A percentile compares a stretch with the other conserved stretches of the same genome.
Conservation (phyloP, 2,113 vertebrate genomes). For the Plecotus auritus region DNA sequence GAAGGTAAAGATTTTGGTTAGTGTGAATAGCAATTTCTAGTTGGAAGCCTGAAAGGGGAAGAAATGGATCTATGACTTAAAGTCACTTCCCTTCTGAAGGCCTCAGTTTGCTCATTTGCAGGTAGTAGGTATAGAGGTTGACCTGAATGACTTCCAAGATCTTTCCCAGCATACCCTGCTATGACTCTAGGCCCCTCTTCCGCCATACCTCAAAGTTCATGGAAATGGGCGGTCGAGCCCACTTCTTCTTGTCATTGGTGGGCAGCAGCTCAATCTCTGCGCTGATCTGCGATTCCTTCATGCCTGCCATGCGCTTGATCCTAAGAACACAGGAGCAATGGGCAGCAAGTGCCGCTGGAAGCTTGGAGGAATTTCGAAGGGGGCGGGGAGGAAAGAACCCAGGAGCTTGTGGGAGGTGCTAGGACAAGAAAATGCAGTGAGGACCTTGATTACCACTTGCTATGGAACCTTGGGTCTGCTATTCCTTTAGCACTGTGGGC, state of each 20-base stretch:
- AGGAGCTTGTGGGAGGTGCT: background rate
- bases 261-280: constrained; percentile 98
- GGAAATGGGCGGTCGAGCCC: constrained; percentile 98
- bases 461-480: background rate
- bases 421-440: background rate
- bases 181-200: background rate
- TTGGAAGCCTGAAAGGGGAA: background rate
- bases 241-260: constrained; percentile 99
- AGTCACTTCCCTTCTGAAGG: background rate
- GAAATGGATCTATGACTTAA: background rate
- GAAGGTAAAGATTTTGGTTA: background rate
- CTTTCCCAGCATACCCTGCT: background rate
- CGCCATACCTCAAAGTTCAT: constrained; percentile 98
- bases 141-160: background rate
- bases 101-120: background rate
- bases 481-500: background rate
- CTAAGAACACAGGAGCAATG: constrained; percentile 74
- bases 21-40: background rate
- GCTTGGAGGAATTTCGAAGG: background rate
- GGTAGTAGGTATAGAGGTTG: background rate
- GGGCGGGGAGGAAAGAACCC: background rate
- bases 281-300: constrained; percentile 99
- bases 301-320: constrained; percentile 99
- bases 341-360: background rate
- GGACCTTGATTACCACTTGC: background rate